Evolutionary conservation across 2,888 invertebrate genomes (phyloP), one percentile per base, ranked within the genome.

Genomic region (Coecobrya sp.): DNA sequence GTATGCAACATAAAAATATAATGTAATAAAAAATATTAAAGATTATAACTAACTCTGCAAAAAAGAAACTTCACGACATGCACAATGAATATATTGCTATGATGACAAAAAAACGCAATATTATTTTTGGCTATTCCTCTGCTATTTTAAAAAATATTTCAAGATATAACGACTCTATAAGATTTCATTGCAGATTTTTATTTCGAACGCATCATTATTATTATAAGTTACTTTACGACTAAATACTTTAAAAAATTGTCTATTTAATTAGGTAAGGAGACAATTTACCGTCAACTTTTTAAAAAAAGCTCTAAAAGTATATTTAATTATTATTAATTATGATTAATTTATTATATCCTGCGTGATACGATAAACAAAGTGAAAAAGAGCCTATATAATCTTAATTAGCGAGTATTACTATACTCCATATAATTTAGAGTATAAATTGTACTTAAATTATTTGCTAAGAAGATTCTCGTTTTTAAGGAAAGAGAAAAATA

Each of bases 361-460:
- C 62, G 84, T 84, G 84, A 84, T 84, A 84, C 65, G 84, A 84
- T 84, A 84, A 84, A 84, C 84, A 45, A 84, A 84, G 84, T 84
- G 84, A 84, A 84, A 82, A 84, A 84, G 84, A 84, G 84, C 84
- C 84, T 84, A 84, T 65, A 42, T 65, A 65, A 84, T 62, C 25
- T 62, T 84, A 81, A 8, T 25, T 52, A 62, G 62, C n/a, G 42
- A 65, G 84, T 65, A 59, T 22, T 16, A 62, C 22, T 49, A 62
- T 19, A 65, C 25, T 65, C 59, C n/a, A n/a, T 16, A n/a, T 55
- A 49, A 13, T 55, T n/a, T 55, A 55, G 55, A 55, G 10, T 13
- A n/a, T n/a, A n/a, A n/a, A n/a, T n/a, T n/a, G n/a, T 65, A 11
- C 25, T 36, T 36, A 4, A 11, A 65, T 65, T 11, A 25, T 11